Evolutionary conservation across 2,797 vertebrate genomes (phyloP).

Genomic region (Holocentrus rufus): DNA sequence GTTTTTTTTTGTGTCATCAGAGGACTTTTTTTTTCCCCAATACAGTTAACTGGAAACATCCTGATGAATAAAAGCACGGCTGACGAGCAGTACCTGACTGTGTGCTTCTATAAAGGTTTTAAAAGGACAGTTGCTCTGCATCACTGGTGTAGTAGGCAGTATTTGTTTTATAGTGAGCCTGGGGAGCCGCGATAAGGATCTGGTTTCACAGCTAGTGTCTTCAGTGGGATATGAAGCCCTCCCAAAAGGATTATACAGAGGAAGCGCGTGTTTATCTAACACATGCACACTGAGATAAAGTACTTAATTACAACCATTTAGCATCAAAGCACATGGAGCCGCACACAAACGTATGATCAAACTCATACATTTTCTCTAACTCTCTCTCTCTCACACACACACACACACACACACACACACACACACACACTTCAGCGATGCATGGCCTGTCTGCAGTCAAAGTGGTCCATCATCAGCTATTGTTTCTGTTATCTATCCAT

Average conservation of each 20-base stretch:
- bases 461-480: conserved; percentile 53
- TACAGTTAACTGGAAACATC: too few species aligned
- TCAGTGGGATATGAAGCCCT: conserved; percentile 75
- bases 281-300: conserved; percentile 40
- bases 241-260: conserved; percentile 72
- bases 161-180: conserved; percentile 68
- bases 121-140: conserved; percentile 16
- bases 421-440: conserved; percentile 13
- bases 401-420: conserved; percentile 8
- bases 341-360: background rate
- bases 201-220: conserved; percentile 75
- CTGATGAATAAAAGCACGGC: too few species aligned
- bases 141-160: conserved; percentile 52
- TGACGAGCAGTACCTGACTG: conserved; percentile 16
- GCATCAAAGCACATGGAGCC: conserved; percentile 38
- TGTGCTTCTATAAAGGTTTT: conserved; percentile 25
- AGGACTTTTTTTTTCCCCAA: too few species aligned
- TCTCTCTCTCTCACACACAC: background rate
- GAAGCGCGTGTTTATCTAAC: conserved; percentile 78
- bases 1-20: too few species aligned
- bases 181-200: conserved; percentile 73
- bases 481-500: conserved; percentile 54
- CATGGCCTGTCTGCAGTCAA: conserved; percentile 36
- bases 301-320: conserved; percentile 67
- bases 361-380: background rate